These are phyloP conservation scores for Brachypodius melanocephalos DNA, from an alignment of 2,113 vertebrate genomes.

Conservation along the genomic window DNA sequence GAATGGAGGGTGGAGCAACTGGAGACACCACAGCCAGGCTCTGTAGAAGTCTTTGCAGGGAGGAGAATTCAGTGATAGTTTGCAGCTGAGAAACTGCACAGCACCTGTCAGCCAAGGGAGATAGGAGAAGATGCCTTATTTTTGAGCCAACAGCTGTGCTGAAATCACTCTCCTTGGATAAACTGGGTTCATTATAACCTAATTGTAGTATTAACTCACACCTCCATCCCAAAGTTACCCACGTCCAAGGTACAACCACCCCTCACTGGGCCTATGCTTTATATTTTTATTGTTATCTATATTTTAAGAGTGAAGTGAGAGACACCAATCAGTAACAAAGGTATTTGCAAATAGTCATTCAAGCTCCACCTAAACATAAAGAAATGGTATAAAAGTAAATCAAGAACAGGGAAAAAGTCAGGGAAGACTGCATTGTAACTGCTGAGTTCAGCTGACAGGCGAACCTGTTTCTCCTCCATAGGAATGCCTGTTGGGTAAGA, in stretches of 20 bases:
- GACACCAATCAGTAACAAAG: neutral
- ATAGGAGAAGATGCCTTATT: neutral
- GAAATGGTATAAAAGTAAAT: neutral
- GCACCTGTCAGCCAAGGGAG: neutral
- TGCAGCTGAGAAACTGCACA: neutral
- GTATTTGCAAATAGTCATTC: neutral
- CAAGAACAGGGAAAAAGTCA: neutral
- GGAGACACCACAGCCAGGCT: neutral
- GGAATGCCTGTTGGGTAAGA: neutral
- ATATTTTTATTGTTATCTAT: neutral
- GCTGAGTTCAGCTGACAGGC: neutral
- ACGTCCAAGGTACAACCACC: neutral
- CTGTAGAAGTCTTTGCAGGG: neutral
- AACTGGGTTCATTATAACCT: neutral
- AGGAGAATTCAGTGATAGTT: neutral
- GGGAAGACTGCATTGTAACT: neutral
- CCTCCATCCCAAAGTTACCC: neutral
- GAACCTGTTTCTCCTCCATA: neutral
- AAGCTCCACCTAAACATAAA: neutral
- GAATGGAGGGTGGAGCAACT: neutral
- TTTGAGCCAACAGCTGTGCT: neutral
- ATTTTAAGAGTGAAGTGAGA: accelerated
- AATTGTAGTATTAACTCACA: neutral
- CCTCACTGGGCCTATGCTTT: no score
- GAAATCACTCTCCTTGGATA: neutral